phyloP scores from a whole-genome alignment of 1,140 invertebrate genomes.

The Leptopilina boulardi region DNA sequence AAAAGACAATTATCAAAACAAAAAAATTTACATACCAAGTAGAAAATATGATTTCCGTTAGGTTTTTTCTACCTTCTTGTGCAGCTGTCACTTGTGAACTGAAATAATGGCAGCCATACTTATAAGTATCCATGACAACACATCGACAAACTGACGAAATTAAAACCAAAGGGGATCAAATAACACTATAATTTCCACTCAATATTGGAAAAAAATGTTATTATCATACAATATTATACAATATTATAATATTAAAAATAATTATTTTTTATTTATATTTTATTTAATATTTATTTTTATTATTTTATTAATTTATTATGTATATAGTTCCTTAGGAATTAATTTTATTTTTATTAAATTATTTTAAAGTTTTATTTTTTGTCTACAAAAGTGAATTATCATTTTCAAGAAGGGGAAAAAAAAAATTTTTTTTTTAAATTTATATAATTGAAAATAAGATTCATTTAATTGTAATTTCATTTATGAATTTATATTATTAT shows the following conservation, averaged over 20 bases:
- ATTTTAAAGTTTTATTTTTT: too few relatives aligned
- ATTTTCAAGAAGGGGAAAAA: too few relatives aligned
- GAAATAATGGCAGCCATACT: slow-evolving; percentile 61
- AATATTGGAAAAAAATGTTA: background rate
- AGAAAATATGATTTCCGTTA: slow-evolving; percentile 18
- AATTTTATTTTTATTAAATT: too few relatives aligned
- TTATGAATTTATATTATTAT: too few relatives aligned
- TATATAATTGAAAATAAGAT: too few relatives aligned
- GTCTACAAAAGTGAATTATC: too few relatives aligned
- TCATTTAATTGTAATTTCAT: too few relatives aligned
- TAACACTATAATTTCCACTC: background rate
- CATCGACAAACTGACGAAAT: slow-evolving; percentile 51
- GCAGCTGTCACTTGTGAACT: slow-evolving; percentile 61
- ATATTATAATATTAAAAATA: background rate
- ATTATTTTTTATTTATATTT: background rate
- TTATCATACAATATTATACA: background rate
- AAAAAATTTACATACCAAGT: slow-evolving; percentile 22
- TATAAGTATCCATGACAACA: slow-evolving; percentile 62
- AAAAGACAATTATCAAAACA: background rate
- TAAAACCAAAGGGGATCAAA: background rate
- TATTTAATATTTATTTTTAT: background rate
- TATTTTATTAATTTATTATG: too few relatives aligned
- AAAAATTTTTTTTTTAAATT: too few relatives aligned
- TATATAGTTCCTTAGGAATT: too few relatives aligned
- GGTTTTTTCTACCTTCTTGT: slow-evolving; percentile 38